Conservation (phyloP, 1,140 invertebrate genomes). For the Chionoecetes opilio region DNA sequence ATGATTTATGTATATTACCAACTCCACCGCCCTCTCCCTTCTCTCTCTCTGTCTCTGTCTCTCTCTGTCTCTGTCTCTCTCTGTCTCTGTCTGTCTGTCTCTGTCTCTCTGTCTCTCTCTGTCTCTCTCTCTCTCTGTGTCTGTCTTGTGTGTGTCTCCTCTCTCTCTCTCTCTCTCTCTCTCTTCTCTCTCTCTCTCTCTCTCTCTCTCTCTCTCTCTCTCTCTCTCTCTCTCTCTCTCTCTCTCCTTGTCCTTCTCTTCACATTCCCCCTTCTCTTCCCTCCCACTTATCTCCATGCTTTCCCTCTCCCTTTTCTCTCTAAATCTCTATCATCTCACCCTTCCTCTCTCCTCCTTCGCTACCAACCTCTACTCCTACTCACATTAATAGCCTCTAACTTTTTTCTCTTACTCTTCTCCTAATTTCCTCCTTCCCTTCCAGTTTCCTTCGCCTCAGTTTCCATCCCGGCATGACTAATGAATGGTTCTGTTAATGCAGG, state of each 20-base stretch:
- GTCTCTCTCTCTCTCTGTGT: not conserved
- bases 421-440: too few relatives aligned
- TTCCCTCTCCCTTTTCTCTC: not conserved
- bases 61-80: too few relatives aligned
- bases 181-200: not conserved
- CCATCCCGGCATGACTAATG: not conserved
- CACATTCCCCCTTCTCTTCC: not conserved
- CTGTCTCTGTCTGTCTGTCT: too few relatives aligned
- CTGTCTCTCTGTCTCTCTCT: too few relatives aligned
- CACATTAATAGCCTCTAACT: too few relatives aligned
- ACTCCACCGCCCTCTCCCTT: too few relatives aligned
- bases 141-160: not conserved
- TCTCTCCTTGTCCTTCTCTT: not conserved
- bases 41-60: too few relatives aligned
- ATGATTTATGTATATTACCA: too few relatives aligned
- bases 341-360: not conserved
- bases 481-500: not conserved
- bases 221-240: not conserved
- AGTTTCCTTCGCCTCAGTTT: not conserved
- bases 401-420: too few relatives aligned
- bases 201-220: not conserved
- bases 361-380: too few relatives aligned
- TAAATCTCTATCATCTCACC: not conserved
- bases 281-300: not conserved
- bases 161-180: not conserved